A percentile compares a stretch with the other conserved stretches of the same genome.
phyloP scores from a whole-genome alignment of 2,888 invertebrate genomes.

The Xanthostigma xanthostigma region DNA sequence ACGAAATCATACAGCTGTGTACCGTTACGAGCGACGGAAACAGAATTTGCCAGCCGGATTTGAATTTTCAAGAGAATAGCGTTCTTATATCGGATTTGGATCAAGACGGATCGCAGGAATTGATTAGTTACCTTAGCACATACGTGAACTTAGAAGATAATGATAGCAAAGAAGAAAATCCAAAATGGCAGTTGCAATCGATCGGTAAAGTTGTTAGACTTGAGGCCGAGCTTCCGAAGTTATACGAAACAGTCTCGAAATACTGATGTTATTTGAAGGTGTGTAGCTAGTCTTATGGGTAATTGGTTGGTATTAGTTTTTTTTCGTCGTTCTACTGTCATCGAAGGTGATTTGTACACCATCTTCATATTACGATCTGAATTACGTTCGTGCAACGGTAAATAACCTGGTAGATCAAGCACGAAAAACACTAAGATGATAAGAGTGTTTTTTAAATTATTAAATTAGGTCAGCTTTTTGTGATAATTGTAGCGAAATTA shows the following conservation, averaged over 20 bases:
- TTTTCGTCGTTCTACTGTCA: too few relatives aligned
- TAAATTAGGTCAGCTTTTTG: too few relatives aligned
- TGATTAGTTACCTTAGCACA: conserved; percentile 61
- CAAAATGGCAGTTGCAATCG: conserved; percentile 45
- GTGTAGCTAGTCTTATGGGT: background rate
- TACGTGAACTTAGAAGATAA: conserved; percentile 31
- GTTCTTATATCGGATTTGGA: conserved; percentile 61
- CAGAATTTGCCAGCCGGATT: conserved; percentile 55
- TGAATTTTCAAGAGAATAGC: conserved; percentile 56
- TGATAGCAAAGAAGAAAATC: conserved; percentile 21
- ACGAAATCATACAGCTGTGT: conserved; percentile 64
- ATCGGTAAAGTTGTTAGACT: conserved; percentile 52
- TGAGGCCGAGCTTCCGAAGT: conserved; percentile 56
- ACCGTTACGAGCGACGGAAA: conserved; percentile 24
- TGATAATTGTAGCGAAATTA: too few relatives aligned
- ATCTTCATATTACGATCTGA: too few relatives aligned
- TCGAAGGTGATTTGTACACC: too few relatives aligned
- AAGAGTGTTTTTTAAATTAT: too few relatives aligned
- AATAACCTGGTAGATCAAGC: too few relatives aligned
- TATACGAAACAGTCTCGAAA: conserved; percentile 35
- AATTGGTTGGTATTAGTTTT: too few relatives aligned
- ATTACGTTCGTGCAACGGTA: too few relatives aligned
- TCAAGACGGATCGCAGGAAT: conserved; percentile 58
- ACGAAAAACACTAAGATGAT: too few relatives aligned
- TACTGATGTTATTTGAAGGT: conserved; percentile 2